Percentiles rank a stretch among this genome's conserved stretches.
Conservation (phyloP, 2,113 vertebrate genomes). For the Coptodon rendalli region DNA sequence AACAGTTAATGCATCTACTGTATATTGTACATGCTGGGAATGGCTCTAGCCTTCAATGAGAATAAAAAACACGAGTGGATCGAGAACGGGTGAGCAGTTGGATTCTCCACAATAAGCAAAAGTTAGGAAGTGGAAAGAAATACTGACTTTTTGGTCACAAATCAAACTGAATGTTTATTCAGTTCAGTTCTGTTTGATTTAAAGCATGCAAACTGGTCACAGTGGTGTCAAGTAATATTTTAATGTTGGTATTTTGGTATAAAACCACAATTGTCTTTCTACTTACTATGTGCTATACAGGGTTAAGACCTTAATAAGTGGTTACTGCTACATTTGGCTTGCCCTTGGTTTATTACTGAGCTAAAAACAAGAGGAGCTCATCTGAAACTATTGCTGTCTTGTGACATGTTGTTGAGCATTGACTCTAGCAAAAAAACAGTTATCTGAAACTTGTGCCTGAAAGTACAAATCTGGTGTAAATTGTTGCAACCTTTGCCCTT, state of each 20-base stretch:
- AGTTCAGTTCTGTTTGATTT: not conserved
- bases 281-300: not conserved
- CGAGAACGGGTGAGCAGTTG: not conserved
- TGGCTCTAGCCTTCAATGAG: not conserved
- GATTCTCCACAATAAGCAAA: not conserved
- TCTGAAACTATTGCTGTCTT: not conserved
- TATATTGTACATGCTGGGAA: not conserved
- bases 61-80: not conserved
- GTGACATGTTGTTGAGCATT: not conserved
- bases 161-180: not conserved
- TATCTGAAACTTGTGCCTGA: not conserved
- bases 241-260: not conserved
- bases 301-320: not conserved
- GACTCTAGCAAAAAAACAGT: not conserved
- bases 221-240: not conserved
- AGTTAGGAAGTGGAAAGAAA: not conserved
- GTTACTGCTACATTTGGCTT: not conserved
- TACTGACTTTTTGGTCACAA: not conserved
- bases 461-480: conserved; percentile 14
- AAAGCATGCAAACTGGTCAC: not conserved
- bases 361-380: not conserved
- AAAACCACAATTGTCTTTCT: not conserved
- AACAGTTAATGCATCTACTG: not conserved
- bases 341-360: not conserved
- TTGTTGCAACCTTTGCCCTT: conserved; percentile 9